Conservation (phyloP, 2,113 vertebrate genomes). For the Crotalus horridus region DNA sequence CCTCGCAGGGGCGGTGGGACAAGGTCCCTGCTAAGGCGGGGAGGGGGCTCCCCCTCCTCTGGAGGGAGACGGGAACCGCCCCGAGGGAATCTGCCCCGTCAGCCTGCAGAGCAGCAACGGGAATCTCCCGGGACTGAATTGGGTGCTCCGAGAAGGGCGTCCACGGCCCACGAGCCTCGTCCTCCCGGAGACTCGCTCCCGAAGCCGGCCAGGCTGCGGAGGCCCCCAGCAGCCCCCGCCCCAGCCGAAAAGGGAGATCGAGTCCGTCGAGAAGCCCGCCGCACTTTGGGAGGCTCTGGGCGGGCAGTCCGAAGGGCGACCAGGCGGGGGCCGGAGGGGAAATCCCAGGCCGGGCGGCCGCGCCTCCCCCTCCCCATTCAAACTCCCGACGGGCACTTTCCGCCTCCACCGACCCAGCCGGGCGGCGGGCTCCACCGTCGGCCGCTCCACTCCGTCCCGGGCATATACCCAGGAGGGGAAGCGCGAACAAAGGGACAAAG, state of each 20-base stretch:
- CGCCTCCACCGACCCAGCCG: too few species aligned
- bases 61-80: background rate
- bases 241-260: too few species aligned
- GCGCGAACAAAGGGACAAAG: background rate
- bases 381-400: too few species aligned
- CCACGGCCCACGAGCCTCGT: background rate
- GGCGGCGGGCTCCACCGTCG: too few species aligned
- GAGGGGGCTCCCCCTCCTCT: background rate
- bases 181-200: background rate
- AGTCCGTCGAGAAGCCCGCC: too few species aligned
- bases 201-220: background rate
- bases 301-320: too few species aligned
- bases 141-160: too few species aligned
- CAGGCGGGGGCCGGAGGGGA: too few species aligned
- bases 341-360: too few species aligned
- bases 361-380: background rate
- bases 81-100: background rate
- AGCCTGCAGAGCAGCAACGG: background rate
- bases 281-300: background rate
- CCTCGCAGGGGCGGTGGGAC: background rate
- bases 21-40: background rate
- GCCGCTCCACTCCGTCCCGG: too few species aligned
- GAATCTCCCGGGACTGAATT: accelerated
- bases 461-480: background rate
- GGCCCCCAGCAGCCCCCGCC: too few species aligned